Evolutionary conservation across 2,888 invertebrate species (phyloP), one percentile per base, ranked within the genome.

Genomic region (Hoplodrina blanda): DNA sequence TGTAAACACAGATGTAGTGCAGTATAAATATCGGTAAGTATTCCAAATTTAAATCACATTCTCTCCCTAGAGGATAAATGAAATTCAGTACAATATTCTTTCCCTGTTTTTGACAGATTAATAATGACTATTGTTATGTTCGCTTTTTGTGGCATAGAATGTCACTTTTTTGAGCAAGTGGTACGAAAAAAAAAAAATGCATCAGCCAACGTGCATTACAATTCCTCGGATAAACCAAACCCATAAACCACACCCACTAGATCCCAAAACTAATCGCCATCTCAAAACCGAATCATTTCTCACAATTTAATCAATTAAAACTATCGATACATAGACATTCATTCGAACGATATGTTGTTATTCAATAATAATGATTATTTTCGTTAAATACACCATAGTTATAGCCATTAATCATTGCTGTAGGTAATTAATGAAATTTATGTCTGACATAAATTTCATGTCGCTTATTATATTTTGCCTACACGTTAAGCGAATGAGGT

Each of bases 381-480:
- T 90, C 87, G 91, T 92, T 91, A 89, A 91, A 91, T 89, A 88
- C 91, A 91, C 90, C 90, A 87, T 89, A 83, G 90, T 91, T 90
- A 89, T 86, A 84, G 83, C 80, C 80, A 92, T 95, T 91, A 91
- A 94, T 94, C 94, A 95, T 89, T 78, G 78, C 85, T 88, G 91
- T 85, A 88, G 88, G 93, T 94, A 94, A 94, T 95, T 94, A 94
- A 93, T 91, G 90, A 91, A 93, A 95, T 94, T 94, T 94, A 94
- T 94, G 93, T 90, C 74, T 86, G 83, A 87, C 91, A 91, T 93
- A 93, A 93, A 93, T 94, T 92, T 91, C 87, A 90, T 89, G 84
- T 82, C 89, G 87, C 88, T 87, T 91, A 91, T 89, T 91, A 91
- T 92, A 89, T 91, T 88, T 87, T 84, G 85, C 83, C 81, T 89